Conservation (phyloP, 2,888 invertebrate genomes). For the Cinara cedri region DNA sequence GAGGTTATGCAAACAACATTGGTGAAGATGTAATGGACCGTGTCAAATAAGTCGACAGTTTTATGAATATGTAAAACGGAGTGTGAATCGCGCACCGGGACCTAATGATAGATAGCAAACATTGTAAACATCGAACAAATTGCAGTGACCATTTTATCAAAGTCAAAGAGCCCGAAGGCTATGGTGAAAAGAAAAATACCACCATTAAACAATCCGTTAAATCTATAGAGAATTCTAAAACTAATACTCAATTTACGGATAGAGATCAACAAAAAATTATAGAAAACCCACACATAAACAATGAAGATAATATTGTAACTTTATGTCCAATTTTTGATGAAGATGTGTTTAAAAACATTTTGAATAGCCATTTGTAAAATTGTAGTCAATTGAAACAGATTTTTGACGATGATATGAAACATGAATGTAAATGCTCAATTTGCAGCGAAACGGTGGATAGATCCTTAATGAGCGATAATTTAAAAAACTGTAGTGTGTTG, state of each 20-base stretch:
- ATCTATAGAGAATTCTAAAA: conserved; percentile 57
- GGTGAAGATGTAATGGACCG: conserved; percentile 94
- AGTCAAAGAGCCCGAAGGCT: conserved; percentile 76
- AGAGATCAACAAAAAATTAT: conserved; percentile 2
- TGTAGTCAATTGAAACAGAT: conserved; percentile 24
- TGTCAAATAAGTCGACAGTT: conserved; percentile 81
- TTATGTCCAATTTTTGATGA: conserved; percentile 40
- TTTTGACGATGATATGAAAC: conserved; percentile 27
- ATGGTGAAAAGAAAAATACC: conserved; percentile 62
- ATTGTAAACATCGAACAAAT: conserved; percentile 72
- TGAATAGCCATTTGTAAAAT: conserved; percentile 47
- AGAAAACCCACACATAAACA: conserved; percentile 63
- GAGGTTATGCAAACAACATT: conserved; percentile 82
- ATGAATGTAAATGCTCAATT: conserved; percentile 59
- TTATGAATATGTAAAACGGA: conserved; percentile 86
- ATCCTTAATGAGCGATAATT: conserved; percentile 60
- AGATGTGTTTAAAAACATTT: not conserved
- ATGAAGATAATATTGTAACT: conserved; percentile 41
- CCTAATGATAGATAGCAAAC: conserved; percentile 86
- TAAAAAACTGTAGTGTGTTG: conserved; percentile 59
- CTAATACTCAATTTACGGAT: conserved; percentile 59
- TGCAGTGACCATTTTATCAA: conserved; percentile 89
- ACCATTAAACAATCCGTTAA: not conserved
- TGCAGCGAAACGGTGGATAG: conserved; percentile 58
- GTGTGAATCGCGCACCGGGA: conserved; percentile 87